Evolutionary conservation across 1,140 invertebrate species (phyloP).

Genomic region (Halesus radiatus): DNA sequence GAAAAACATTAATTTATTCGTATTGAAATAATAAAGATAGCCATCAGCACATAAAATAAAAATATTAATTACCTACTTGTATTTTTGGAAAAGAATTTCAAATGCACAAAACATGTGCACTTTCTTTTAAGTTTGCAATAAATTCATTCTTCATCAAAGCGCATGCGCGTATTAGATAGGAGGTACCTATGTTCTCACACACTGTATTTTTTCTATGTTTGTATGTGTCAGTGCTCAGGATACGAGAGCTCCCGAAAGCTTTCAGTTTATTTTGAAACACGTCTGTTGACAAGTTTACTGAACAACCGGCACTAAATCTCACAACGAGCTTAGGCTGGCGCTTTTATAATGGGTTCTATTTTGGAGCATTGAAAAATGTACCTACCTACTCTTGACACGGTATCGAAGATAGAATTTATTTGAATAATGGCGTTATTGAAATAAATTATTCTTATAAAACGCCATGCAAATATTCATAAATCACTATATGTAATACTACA

Average conservation of each 20-base stretch:
- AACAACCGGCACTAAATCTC: conserved; percentile 14
- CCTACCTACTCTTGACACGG: background rate
- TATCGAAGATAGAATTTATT: too few species aligned
- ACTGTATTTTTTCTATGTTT: conserved; percentile 4
- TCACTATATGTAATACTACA: too few species aligned
- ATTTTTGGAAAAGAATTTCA: too few species aligned
- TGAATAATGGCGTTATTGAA: too few species aligned
- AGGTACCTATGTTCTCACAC: background rate
- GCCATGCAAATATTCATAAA: too few species aligned
- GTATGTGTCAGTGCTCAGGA: background rate
- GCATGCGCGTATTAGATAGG: background rate
- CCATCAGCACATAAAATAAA: too few species aligned
- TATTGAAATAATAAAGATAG: too few species aligned
- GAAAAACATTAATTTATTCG: too few species aligned
- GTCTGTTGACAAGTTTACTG: conserved; percentile 32
- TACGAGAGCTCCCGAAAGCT: background rate
- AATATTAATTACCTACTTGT: too few species aligned
- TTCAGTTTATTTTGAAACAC: conserved; percentile 37
- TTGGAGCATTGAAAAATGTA: background rate
- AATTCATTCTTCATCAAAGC: conserved; percentile 22
- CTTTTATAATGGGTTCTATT: conserved; percentile 21
- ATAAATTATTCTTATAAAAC: too few species aligned
- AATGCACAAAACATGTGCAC: background rate
- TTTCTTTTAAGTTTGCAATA: background rate
- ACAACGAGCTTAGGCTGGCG: background rate